Conservation (phyloP, 2,797 vertebrate species). For the Buceros bicornis region DNA sequence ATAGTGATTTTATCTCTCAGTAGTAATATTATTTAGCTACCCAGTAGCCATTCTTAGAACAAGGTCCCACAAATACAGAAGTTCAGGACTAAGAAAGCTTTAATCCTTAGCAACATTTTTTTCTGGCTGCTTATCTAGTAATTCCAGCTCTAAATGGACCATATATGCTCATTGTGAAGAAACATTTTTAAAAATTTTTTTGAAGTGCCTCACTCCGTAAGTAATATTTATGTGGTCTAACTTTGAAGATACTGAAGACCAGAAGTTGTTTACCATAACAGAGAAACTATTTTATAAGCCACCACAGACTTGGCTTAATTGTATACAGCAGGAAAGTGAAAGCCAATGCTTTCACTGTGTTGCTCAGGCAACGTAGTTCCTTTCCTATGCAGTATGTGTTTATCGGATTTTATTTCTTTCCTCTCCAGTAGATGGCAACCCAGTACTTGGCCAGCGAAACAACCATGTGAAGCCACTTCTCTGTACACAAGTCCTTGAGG, state of each 20-base stretch:
- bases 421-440: constrained; percentile 72
- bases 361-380: background rate
- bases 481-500: background rate
- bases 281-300: background rate
- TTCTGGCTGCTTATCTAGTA: background rate
- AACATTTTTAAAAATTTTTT: background rate
- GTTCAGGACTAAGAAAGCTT: background rate
- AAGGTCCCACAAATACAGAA: background rate
- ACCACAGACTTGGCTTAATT: background rate
- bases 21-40: background rate
- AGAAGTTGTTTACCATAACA: background rate
- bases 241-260: background rate
- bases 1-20: background rate
- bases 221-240: background rate
- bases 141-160: background rate
- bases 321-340: background rate
- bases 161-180: background rate
- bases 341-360: background rate
- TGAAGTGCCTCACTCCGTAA: background rate
- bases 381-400: background rate
- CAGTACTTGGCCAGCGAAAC: constrained; percentile 32
- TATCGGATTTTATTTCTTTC: background rate
- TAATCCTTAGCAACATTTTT: background rate
- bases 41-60: background rate
- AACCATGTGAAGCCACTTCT: background rate